These are phyloP conservation scores for Caloenas nicobarica DNA, from an alignment of 2,113 vertebrate species.

Conservation along the genomic window DNA sequence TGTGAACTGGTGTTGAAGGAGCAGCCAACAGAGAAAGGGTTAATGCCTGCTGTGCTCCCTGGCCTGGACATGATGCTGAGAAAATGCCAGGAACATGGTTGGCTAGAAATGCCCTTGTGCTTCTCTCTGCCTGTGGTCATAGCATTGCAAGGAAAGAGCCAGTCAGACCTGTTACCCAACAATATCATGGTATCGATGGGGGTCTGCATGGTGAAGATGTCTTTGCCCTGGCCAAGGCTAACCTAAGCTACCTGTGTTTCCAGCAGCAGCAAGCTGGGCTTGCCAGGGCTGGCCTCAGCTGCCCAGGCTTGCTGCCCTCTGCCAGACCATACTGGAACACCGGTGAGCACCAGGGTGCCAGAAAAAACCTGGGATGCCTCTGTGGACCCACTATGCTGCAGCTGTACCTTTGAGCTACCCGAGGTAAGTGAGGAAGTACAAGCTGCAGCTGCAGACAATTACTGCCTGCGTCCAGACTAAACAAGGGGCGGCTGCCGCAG, in stretches of 20 bases:
- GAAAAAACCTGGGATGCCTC: background rate
- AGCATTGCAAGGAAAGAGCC: background rate
- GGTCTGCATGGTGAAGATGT: background rate
- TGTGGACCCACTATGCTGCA: rapidly evolving
- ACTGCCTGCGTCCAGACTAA: conserved; percentile 56
- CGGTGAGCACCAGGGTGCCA: rapidly evolving
- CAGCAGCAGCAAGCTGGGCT: background rate
- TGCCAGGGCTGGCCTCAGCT: background rate
- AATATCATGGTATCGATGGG: rapidly evolving
- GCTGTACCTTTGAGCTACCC: background rate
- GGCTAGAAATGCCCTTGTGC: background rate
- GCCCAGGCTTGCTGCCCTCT: background rate
- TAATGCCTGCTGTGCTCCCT: background rate
- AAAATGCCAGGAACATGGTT: background rate
- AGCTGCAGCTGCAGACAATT: conserved; percentile 58
- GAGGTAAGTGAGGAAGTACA: background rate
- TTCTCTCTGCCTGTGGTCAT: background rate
- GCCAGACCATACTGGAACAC: rapidly evolving
- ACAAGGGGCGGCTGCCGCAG: conserved; percentile 31
- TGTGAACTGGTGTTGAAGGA: background rate
- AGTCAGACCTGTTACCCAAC: background rate
- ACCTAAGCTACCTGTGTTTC: too few species aligned
- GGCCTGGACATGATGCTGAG: background rate
- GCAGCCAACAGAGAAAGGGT: background rate
- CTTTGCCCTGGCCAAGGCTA: rapidly evolving